Percentiles rank a stretch among this genome's conserved stretches.
Conservation (phyloP, 92 coral and sea anemone genomes). For the Palythoa grandis region DNA sequence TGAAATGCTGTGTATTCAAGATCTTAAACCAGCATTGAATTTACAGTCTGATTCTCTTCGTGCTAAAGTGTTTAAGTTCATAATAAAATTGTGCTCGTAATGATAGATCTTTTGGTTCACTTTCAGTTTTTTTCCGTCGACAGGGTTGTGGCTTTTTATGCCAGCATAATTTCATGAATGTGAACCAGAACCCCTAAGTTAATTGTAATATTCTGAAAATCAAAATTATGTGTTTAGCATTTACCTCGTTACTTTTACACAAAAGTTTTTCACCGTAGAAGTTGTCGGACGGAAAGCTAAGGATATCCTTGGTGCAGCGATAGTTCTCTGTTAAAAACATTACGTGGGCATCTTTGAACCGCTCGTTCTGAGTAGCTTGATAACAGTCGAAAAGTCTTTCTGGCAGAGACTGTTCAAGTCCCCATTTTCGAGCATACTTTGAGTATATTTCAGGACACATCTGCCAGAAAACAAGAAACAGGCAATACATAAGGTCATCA, state of each 20-base stretch:
- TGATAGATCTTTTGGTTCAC: too few species aligned
- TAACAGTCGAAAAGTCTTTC: slow-evolving; percentile 86
- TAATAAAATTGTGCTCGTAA: too few species aligned
- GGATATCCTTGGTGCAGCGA: slow-evolving; percentile 74
- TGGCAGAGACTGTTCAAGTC: slow-evolving; percentile 78
- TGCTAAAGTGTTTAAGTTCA: too few species aligned
- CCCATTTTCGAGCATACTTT: slow-evolving; percentile 53
- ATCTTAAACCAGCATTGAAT: too few species aligned
- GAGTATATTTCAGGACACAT: slow-evolving; percentile 84
- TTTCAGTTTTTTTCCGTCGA: too few species aligned
- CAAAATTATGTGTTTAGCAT: not conserved
- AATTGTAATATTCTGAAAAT: too few species aligned
- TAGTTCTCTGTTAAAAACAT: slow-evolving; percentile 84
- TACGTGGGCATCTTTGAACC: slow-evolving; percentile 46
- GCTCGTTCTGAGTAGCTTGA: not conserved
- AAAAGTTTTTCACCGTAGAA: not conserved
- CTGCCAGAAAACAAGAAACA: slow-evolving; percentile 35
- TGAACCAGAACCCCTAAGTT: too few species aligned
- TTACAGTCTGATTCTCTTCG: too few species aligned
- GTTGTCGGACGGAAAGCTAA: slow-evolving; percentile 2
- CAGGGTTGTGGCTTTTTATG: too few species aligned
- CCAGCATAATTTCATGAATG: too few species aligned
- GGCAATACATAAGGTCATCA: too few species aligned
- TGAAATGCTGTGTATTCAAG: too few species aligned
- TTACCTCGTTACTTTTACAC: not conserved